Conservation (phyloP, 2,113 vertebrate genomes). For the Orycteropus afer region DNA sequence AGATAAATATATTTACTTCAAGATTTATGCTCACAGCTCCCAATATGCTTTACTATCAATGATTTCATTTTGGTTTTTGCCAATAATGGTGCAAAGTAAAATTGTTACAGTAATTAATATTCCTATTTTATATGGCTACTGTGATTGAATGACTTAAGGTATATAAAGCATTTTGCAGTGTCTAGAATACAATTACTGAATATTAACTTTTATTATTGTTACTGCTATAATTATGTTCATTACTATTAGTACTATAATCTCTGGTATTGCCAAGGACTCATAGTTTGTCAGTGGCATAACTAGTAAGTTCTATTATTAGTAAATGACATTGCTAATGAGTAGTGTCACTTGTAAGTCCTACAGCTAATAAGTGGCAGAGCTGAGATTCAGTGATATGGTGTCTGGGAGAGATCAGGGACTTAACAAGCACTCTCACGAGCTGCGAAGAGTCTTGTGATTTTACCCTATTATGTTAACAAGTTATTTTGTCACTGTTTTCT, state of each 20-base stretch:
- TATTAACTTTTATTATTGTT: neutral
- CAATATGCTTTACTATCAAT: neutral
- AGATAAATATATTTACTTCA: neutral
- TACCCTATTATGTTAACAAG: neutral
- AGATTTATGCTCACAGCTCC: neutral
- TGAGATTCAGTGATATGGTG: neutral
- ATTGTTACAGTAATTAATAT: neutral
- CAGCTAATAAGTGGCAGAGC: neutral
- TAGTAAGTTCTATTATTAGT: neutral
- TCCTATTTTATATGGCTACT: neutral
- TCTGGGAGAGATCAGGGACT: neutral
- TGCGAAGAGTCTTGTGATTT: neutral
- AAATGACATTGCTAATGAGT: neutral
- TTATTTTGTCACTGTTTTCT: neutral
- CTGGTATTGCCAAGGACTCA: neutral
- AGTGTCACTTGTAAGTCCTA: neutral
- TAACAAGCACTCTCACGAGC: neutral
- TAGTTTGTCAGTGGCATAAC: neutral
- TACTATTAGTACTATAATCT: neutral
- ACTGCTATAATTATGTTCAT: neutral
- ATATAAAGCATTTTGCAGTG: neutral
- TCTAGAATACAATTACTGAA: neutral
- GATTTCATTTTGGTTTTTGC: constrained; percentile 38
- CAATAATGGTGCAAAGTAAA: neutral
- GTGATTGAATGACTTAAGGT: neutral